Percentiles rank a stretch among this genome's conserved stretches.
phyloP scores from a whole-genome alignment of 2,888 invertebrate species.

The Leucophora obtusa region DNA sequence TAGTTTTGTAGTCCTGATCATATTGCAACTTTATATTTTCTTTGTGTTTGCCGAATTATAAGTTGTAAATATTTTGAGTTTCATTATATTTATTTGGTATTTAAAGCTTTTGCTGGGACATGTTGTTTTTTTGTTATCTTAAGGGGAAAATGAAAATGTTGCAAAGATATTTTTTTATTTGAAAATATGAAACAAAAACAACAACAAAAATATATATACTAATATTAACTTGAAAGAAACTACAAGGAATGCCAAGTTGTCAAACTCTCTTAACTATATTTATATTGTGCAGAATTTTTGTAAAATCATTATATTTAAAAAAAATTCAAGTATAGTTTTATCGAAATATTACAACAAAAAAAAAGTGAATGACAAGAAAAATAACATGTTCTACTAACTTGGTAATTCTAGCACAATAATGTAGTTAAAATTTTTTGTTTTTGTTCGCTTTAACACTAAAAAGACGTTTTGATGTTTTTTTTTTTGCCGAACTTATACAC shows the following conservation, averaged over 20 bases:
- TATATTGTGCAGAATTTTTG: not conserved
- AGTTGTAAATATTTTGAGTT: too few relatives aligned
- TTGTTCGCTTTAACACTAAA: not conserved
- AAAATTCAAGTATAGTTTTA: too few relatives aligned
- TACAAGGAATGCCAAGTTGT: constrained; percentile 2
- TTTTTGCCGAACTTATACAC: too few relatives aligned
- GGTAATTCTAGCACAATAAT: not conserved
- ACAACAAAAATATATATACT: not conserved
- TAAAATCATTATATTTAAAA: not conserved
- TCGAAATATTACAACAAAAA: not conserved
- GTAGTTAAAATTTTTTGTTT: not conserved
- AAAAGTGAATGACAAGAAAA: not conserved
- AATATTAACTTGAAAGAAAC: not conserved
- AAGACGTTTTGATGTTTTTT: not conserved
- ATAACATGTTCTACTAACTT: not conserved
- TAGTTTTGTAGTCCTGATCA: too few relatives aligned
- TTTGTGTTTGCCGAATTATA: too few relatives aligned
- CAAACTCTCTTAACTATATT: not conserved
- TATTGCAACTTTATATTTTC: too few relatives aligned
- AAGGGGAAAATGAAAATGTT: constrained; percentile 5
- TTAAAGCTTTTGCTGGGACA: too few relatives aligned
- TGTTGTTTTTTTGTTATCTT: not conserved
- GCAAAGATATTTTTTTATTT: not conserved
- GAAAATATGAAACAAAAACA: too few relatives aligned
- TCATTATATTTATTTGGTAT: too few relatives aligned